These are phyloP conservation scores for Brachyptera risi DNA, from an alignment of 2,888 invertebrate species.

Conservation along the genomic window DNA sequence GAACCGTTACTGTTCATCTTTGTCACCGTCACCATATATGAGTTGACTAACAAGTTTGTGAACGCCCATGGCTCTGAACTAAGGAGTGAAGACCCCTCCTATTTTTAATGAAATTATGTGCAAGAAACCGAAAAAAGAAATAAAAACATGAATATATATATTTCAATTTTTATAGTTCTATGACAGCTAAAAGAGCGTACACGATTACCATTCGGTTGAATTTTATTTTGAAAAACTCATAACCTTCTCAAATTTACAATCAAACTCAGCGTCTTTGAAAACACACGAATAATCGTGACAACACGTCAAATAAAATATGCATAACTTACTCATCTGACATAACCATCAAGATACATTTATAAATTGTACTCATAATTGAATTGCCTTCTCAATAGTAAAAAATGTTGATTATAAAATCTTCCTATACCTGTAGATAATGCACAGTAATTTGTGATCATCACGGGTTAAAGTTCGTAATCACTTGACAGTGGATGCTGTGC, in stretches of 20 bases:
- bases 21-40: too few relatives aligned
- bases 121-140: neutral
- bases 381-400: neutral
- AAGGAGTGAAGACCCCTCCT: constrained; percentile 1
- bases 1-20: too few relatives aligned
- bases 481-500: neutral
- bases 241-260: constrained; percentile 2
- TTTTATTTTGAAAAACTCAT: neutral
- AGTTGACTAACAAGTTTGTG: too few relatives aligned
- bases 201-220: neutral
- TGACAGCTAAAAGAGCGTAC: neutral
- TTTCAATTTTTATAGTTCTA: constrained; percentile 6
- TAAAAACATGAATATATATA: constrained; percentile 8
- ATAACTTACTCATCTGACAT: neutral
- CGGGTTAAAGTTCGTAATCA: neutral
- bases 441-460: too few relatives aligned
- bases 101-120: constrained; percentile 15
- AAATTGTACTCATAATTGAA: neutral
- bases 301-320: neutral
- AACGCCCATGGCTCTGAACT: neutral
- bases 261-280: neutral
- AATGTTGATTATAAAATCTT: neutral
- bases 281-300: neutral
- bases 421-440: too few relatives aligned
- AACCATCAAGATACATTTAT: neutral